These are phyloP conservation scores for Oenanthe oenanthe DNA, from an alignment of 2,113 vertebrate species.

Conservation along the genomic window DNA sequence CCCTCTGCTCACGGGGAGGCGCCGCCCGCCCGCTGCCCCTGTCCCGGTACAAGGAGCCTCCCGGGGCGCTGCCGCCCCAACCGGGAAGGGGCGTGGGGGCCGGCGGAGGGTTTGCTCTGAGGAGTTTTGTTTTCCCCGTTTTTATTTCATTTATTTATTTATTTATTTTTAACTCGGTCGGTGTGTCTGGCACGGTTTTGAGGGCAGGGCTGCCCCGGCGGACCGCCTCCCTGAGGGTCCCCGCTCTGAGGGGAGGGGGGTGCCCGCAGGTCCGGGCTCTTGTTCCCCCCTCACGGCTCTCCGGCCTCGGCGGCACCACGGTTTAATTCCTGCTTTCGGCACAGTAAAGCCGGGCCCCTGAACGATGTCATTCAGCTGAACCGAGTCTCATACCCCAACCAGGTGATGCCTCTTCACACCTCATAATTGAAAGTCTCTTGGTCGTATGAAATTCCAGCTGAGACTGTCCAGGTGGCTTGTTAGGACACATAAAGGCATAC, in stretches of 20 bases:
- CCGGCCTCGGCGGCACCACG: rapidly evolving
- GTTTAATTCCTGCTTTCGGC: rapidly evolving
- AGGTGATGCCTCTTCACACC: not conserved
- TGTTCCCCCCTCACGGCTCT: not conserved
- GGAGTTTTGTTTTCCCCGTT: rapidly evolving
- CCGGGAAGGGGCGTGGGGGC: not conserved
- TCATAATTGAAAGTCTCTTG: not conserved
- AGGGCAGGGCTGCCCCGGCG: not conserved
- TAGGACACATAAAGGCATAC: not conserved
- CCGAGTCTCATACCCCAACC: not conserved
- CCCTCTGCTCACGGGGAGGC: not conserved
- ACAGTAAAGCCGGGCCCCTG: not conserved
- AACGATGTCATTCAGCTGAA: not conserved
- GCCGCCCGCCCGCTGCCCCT: not conserved
- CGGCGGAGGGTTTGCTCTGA: not conserved
- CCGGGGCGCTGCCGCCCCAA: not conserved
- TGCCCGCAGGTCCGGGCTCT: not conserved
- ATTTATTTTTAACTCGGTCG: not conserved
- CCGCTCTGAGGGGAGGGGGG: not conserved
- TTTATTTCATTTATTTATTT: not conserved
- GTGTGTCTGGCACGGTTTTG: not conserved
- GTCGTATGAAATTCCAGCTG: not conserved
- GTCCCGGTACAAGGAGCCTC: not conserved
- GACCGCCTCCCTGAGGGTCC: not conserved
- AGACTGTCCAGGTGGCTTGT: not conserved